phyloP scores from a whole-genome alignment of 2,888 invertebrate species.

The Drosophila lutescens region DNA sequence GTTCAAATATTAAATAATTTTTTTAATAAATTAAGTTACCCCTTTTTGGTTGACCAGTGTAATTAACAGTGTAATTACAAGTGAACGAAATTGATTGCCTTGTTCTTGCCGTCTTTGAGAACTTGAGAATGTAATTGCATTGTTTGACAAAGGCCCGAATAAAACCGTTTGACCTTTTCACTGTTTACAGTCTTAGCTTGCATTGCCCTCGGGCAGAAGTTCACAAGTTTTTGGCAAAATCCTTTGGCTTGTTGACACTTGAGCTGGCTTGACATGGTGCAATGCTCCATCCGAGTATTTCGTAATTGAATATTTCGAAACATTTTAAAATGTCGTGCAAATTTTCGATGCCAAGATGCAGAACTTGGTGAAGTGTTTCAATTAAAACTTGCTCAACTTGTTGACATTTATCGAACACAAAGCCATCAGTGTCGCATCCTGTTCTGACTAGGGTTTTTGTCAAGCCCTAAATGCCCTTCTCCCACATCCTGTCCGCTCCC shows the following conservation, averaged over 20 bases:
- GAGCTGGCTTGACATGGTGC: constrained; percentile 54
- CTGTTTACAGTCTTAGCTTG: constrained; percentile 56
- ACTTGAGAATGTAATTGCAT: constrained; percentile 60
- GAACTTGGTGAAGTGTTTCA: constrained; percentile 72
- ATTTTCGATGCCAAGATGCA: constrained; percentile 40
- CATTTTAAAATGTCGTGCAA: constrained; percentile 38
- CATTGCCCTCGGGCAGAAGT: constrained; percentile 10
- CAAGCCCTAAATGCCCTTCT: constrained; percentile 12
- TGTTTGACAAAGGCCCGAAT: constrained; percentile 58
- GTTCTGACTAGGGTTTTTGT: constrained; percentile 33
- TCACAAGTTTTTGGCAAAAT: constrained; percentile 49
- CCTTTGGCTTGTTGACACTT: constrained; percentile 63
- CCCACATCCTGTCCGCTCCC: constrained; percentile 5
- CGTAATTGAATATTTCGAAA: constrained; percentile 47
- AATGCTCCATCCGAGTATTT: constrained; percentile 26
- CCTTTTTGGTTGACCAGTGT: background rate
- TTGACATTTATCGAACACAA: constrained; percentile 73
- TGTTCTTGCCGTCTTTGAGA: constrained; percentile 12
- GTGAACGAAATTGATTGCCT: constrained; percentile 23
- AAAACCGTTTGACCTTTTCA: constrained; percentile 62
- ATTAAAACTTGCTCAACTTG: constrained; percentile 75
- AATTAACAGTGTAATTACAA: constrained; percentile 56
- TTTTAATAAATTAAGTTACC: too few relatives aligned
- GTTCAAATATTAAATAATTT: too few relatives aligned
- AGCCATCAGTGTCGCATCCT: constrained; percentile 41